These are phyloP conservation scores for Euwallacea fornicatus DNA, from an alignment of 1,140 invertebrate species.

Conservation along the genomic window DNA sequence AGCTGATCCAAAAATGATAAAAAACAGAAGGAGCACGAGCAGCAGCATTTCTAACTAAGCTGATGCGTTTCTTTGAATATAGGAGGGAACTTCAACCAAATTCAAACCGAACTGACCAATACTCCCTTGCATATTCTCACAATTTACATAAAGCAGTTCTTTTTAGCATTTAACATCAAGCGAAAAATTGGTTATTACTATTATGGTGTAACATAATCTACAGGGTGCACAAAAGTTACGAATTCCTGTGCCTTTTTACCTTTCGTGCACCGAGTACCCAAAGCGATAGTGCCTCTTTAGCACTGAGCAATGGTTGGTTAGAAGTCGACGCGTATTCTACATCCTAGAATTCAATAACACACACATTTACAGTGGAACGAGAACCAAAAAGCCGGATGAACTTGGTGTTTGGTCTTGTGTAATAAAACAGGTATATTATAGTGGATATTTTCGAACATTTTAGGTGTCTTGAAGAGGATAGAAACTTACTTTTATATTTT, in stretches of 20 bases:
- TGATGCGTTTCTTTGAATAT: too few relatives aligned
- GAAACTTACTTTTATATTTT: slow-evolving; percentile 75
- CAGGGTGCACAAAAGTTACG: slow-evolving; percentile 26
- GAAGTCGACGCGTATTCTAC: slow-evolving; percentile 66
- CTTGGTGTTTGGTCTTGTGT: neutral
- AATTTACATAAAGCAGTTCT: too few relatives aligned
- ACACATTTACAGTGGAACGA: slow-evolving; percentile 10
- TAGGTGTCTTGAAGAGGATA: neutral
- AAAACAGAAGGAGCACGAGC: too few relatives aligned
- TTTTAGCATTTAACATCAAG: neutral
- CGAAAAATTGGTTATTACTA: neutral
- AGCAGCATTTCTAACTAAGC: too few relatives aligned
- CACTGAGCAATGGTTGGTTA: slow-evolving; percentile 79
- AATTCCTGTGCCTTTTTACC: slow-evolving; percentile 57
- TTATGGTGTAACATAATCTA: slow-evolving; percentile 4
- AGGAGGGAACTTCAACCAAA: too few relatives aligned
- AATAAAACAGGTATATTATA: neutral
- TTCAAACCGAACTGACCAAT: too few relatives aligned
- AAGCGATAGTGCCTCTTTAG: slow-evolving; percentile 86
- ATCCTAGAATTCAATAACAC: slow-evolving; percentile 61
- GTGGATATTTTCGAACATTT: neutral
- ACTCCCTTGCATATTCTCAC: too few relatives aligned
- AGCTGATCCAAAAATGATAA: too few relatives aligned
- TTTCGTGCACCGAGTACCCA: slow-evolving; percentile 86
- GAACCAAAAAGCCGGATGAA: slow-evolving; percentile 10